phyloP scores from a whole-genome alignment of 2,888 invertebrate genomes.

The Endomychus coccineus region DNA sequence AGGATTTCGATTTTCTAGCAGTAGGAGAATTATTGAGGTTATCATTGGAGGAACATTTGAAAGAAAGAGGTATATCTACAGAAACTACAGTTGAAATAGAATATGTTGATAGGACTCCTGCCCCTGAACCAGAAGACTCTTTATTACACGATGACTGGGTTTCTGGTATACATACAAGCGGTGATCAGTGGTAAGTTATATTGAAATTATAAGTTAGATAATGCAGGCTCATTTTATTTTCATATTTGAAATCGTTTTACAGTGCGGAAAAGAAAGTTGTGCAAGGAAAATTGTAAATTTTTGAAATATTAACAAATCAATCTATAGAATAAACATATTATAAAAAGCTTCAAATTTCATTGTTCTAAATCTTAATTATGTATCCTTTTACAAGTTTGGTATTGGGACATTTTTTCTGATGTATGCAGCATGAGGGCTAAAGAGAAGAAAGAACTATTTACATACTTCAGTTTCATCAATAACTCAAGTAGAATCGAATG shows the following conservation, averaged over 20 bases:
- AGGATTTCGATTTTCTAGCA: constrained; percentile 84
- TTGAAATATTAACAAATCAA: no score
- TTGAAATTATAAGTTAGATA: no score
- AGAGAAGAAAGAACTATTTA: no score
- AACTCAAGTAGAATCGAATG: no score
- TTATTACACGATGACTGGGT: constrained; percentile 97
- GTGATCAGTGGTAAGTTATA: constrained; percentile 33
- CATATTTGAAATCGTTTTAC: neutral
- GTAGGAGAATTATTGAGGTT: constrained; percentile 73
- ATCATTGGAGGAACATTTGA: constrained; percentile 66
- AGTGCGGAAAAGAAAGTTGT: no score
- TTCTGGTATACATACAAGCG: constrained; percentile 43
- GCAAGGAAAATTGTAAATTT: no score
- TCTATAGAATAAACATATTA: neutral
- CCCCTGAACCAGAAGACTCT: constrained; percentile 88
- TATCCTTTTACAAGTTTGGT: no score
- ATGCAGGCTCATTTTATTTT: neutral
- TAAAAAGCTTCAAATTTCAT: no score
- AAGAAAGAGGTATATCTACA: constrained; percentile 65
- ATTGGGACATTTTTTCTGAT: no score
- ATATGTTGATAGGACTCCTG: constrained; percentile 82
- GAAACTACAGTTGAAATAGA: constrained; percentile 86
- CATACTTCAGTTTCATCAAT: no score
- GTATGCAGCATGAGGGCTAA: no score
- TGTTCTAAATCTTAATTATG: no score